Evolutionary conservation across 1,140 invertebrate species (phyloP).

Genomic region (Eumeta japonica): DNA sequence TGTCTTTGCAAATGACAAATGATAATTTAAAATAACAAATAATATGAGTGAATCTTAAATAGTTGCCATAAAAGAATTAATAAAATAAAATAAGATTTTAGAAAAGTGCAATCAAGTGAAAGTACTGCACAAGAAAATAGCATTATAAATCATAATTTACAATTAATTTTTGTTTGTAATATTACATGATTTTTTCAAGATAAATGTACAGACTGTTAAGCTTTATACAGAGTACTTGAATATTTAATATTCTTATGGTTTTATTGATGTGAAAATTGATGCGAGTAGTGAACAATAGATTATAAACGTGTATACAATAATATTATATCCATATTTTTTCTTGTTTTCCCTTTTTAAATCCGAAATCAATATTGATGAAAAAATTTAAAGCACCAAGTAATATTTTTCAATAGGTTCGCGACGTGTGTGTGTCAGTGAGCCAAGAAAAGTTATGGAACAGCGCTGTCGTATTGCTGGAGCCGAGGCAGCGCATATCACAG

Average conservation of each 20-base stretch:
- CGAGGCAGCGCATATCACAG: constrained; percentile 74
- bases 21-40: too few relatives aligned
- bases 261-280: not conserved
- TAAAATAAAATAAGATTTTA: too few relatives aligned
- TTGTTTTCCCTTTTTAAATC: not conserved
- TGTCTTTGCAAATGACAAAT: too few relatives aligned
- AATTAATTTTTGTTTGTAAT: too few relatives aligned
- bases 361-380: not conserved
- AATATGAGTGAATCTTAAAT: too few relatives aligned
- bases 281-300: not conserved
- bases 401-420: constrained; percentile 25
- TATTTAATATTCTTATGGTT: not conserved
- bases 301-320: not conserved
- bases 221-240: not conserved
- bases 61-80: too few relatives aligned
- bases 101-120: too few relatives aligned
- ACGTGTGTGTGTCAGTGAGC: constrained; percentile 53
- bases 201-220: too few relatives aligned
- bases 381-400: not conserved
- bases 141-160: too few relatives aligned
- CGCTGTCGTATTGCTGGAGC: constrained; percentile 77
- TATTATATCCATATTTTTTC: too few relatives aligned
- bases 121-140: too few relatives aligned
- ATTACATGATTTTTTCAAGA: too few relatives aligned
- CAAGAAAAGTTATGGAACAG: constrained; percentile 77